Evolutionary conservation across 2,888 invertebrate genomes (phyloP), one percentile per base, ranked within the genome.

Genomic region (Hirtodrosophila alboralis): DNA sequence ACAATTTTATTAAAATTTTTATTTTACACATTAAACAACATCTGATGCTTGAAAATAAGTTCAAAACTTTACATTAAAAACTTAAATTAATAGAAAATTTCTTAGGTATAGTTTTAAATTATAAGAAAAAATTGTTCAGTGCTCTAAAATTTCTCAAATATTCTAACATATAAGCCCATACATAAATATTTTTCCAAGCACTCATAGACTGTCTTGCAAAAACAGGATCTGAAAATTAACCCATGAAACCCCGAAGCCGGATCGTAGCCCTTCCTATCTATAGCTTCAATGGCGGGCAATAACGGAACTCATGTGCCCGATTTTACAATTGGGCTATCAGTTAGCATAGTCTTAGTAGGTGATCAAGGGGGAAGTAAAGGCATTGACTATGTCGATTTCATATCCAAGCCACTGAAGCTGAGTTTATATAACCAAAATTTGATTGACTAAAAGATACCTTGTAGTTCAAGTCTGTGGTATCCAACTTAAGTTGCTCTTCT

Each of bases 281-380:
- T 44, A 47, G 37, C 54, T 10, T 30, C 62, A 63, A 59, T 60
- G 66, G 74, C 68, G 54, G 31, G 54, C 44, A 54, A 49, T 49
- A 86, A 68, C 86, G 87, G 84, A 85, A 87, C 67, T 83, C 67
- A 80, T 80, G 86, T 86, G 63, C 80, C 49, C 75, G 78, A 73
- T 87, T 60, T 62, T 48, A 53, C 57, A 69, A 63, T 65, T 68
- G 79, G 78, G 72, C 71, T 86, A 84, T 84, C 85, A 71, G 72
- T 26, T 33, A 13, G 18, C 27, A n/a, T n/a, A n/a, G n/a, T 45
- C 26, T 13, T 30, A 12, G 43, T 58, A 83, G 68, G 68, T 86
- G 72, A 40, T 40, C 33, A 21, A 58, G 40, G 49, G 58, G 58
- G 61, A 60, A 51, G 59, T 44, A 40, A 51, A 43, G 49, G 47